A percentile compares a stretch with the other conserved stretches of the same genome.
These are phyloP conservation scores for Paedocypris micromegethes DNA, from an alignment of 2,797 vertebrate species.

Conservation along the genomic window DNA sequence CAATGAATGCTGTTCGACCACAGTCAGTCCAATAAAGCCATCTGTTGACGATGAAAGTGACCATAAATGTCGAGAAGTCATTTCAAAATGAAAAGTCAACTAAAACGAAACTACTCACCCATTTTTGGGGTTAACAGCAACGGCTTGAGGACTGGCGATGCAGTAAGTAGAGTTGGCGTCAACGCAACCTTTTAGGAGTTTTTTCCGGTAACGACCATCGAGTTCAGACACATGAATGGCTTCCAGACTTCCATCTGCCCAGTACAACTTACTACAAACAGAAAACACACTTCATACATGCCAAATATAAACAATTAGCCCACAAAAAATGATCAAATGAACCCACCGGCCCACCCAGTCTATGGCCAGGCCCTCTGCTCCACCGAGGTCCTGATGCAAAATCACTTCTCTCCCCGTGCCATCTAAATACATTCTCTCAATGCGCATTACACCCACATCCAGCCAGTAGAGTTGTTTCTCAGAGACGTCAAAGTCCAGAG, in stretches of 20 bases:
- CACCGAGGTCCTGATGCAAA: constrained; percentile 41
- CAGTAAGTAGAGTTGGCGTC: constrained; percentile 57
- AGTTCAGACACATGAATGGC: constrained; percentile 69
- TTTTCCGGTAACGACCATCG: constrained; percentile 65
- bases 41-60: constrained; percentile 55
- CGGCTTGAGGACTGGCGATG: constrained; percentile 61
- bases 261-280: constrained; percentile 66
- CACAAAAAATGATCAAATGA: background rate
- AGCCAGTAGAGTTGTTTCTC: constrained; percentile 69
- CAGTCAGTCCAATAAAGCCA: constrained; percentile 94
- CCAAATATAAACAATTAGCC: background rate
- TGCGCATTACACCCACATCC: constrained; percentile 52
- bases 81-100: background rate
- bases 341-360: constrained; percentile 72
- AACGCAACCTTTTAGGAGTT: constrained; percentile 58
- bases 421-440: constrained; percentile 66
- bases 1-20: constrained; percentile 86
- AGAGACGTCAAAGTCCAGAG: constrained; percentile 61
- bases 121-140: constrained; percentile 68
- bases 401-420: constrained; percentile 61
- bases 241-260: constrained; percentile 55
- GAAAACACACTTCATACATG: background rate
- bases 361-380: constrained; percentile 61
- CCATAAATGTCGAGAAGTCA: background rate
- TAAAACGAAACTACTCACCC: constrained; percentile 52